Conservation (phyloP, 2,113 vertebrate species). For the Donacobius atricapilla region DNA sequence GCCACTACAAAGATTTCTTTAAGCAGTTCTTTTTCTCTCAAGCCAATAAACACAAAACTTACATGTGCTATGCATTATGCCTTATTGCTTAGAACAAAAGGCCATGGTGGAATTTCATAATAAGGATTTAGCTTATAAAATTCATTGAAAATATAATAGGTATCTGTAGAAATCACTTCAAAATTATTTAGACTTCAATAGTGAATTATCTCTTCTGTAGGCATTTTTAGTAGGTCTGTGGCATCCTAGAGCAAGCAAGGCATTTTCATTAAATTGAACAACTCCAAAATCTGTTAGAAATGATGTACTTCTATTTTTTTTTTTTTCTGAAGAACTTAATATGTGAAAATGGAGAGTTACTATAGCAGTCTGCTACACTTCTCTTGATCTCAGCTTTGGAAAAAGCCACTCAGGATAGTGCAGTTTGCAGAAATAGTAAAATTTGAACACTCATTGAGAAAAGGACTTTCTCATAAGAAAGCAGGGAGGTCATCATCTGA, state of each 20-base stretch:
- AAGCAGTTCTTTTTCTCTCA: neutral
- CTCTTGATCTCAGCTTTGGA: neutral
- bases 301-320: neutral
- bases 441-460: neutral
- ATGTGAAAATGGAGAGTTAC: neutral
- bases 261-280: neutral
- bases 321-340: neutral
- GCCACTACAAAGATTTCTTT: neutral
- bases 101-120: neutral
- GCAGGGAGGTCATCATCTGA: neutral
- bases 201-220: neutral
- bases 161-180: neutral
- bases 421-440: neutral
- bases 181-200: neutral
- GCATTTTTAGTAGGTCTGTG: neutral
- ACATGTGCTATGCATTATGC: neutral
- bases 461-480: neutral
- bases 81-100: neutral
- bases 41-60: neutral
- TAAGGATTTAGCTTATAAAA: neutral
- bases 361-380: neutral
- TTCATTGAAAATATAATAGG: neutral
- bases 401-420: neutral
- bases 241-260: neutral
- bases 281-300: neutral